A percentile compares a stretch with the other conserved stretches of the same genome.
phyloP scores from a whole-genome alignment of 2,888 invertebrate genomes.

The Trissolcus japonicus region DNA sequence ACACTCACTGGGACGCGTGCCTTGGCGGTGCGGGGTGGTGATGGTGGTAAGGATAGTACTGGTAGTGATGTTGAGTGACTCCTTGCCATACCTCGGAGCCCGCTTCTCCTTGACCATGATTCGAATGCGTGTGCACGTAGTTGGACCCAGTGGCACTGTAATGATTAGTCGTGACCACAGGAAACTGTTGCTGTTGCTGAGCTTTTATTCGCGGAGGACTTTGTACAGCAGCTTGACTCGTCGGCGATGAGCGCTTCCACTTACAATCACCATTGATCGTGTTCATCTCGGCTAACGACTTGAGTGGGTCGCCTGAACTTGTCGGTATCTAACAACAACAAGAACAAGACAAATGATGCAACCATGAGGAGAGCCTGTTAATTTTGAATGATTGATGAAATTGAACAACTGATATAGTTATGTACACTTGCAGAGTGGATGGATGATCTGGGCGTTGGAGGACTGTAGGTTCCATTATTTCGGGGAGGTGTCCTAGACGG shows the following conservation, averaged over 20 bases:
- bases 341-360: neutral
- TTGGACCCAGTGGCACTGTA: slow-evolving; percentile 68
- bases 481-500: slow-evolving; percentile 72
- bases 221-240: slow-evolving; percentile 63
- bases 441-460: slow-evolving; percentile 71
- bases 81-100: slow-evolving; percentile 81
- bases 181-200: slow-evolving; percentile 71
- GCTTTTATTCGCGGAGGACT: slow-evolving; percentile 74
- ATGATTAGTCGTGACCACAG: slow-evolving; percentile 70
- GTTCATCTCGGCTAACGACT: slow-evolving; percentile 78
- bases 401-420: slow-evolving; percentile 26
- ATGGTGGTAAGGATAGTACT: slow-evolving; percentile 78
- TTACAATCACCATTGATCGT: slow-evolving; percentile 77
- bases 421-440: slow-evolving; percentile 67
- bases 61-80: slow-evolving; percentile 78
- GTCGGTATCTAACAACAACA: slow-evolving; percentile 31
- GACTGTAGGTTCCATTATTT: slow-evolving; percentile 74
- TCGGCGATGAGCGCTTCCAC: slow-evolving; percentile 76
- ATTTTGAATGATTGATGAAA: too few species aligned
- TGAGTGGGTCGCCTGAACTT: slow-evolving; percentile 73
- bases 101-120: slow-evolving; percentile 75
- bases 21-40: slow-evolving; percentile 77
- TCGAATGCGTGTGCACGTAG: slow-evolving; percentile 70
- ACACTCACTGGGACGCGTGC: slow-evolving; percentile 80
- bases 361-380: too few species aligned